These are phyloP conservation scores for Polymixis flavicincta DNA, from an alignment of 2,888 invertebrate genomes.

Conservation along the genomic window DNA sequence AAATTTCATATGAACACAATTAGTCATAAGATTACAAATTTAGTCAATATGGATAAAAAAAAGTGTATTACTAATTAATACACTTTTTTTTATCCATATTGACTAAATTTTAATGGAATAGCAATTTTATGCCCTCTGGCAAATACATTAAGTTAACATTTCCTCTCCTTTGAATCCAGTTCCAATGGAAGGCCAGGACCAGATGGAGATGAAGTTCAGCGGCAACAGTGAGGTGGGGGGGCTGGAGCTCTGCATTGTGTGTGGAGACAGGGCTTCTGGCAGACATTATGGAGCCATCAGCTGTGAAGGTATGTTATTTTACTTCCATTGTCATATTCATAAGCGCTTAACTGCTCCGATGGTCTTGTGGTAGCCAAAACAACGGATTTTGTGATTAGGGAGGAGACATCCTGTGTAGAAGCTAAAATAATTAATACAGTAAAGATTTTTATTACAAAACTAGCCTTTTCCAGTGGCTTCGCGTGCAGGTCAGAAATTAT, in stretches of 20 bases:
- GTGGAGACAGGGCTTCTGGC: constrained; percentile 98
- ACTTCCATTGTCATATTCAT: not conserved
- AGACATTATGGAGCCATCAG: constrained; percentile 98
- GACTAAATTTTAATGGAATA: too few relatives aligned
- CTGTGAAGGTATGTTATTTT: constrained; percentile 91
- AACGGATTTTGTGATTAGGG: too few relatives aligned
- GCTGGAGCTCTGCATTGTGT: constrained; percentile 97
- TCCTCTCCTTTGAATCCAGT: constrained; percentile 30
- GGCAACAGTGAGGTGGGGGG: constrained; percentile 89
- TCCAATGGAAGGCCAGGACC: constrained; percentile 83
- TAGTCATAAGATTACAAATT: too few relatives aligned
- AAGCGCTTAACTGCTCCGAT: not conserved
- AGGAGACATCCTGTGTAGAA: too few relatives aligned
- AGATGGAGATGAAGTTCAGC: constrained; percentile 85
- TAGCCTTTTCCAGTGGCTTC: not conserved
- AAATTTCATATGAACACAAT: too few relatives aligned
- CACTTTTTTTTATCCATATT: too few relatives aligned
- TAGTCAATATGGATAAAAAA: too few relatives aligned
- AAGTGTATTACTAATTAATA: too few relatives aligned
- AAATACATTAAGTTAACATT: not conserved
- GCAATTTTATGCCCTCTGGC: too few relatives aligned
- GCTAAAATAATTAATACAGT: not conserved
- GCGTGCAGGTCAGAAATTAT: too few relatives aligned
- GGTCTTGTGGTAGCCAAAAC: too few relatives aligned
- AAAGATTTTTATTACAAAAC: not conserved